These are phyloP conservation scores for Listronotus oregonensis DNA, from an alignment of 1,140 invertebrate species.

Conservation along the genomic window DNA sequence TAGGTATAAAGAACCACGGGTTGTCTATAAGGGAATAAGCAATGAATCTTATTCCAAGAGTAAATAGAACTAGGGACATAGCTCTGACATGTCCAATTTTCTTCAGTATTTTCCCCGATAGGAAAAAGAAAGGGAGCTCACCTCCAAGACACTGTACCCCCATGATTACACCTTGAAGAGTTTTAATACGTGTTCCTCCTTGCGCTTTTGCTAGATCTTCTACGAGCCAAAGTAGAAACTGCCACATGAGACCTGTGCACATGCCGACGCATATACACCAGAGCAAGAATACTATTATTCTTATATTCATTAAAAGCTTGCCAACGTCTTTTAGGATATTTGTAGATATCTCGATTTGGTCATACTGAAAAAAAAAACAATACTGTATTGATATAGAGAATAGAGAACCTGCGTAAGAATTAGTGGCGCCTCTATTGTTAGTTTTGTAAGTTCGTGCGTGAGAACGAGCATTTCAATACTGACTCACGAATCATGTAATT, in stretches of 20 bases:
- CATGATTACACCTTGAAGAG: conserved; percentile 78
- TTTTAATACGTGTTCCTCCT: conserved; percentile 68
- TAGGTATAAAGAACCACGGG: conserved; percentile 80
- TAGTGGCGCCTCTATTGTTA: too few species aligned
- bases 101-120: conserved; percentile 79
- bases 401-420: too few species aligned
- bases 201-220: conserved; percentile 67
- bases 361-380: conserved; percentile 58
- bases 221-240: conserved; percentile 83
- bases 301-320: conserved; percentile 64
- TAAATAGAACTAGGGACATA: conserved; percentile 80
- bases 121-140: conserved; percentile 86
- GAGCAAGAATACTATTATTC: conserved; percentile 70
- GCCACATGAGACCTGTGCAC: conserved; percentile 86
- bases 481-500: too few species aligned
- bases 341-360: conserved; percentile 64
- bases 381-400: too few species aligned
- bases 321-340: conserved; percentile 70
- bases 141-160: conserved; percentile 83
- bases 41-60: conserved; percentile 77
- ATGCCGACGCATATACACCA: conserved; percentile 84
- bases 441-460: too few species aligned
- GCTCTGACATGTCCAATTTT: conserved; percentile 82
- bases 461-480: too few species aligned
- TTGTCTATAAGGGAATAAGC: conserved; percentile 80